phyloP scores from a whole-genome alignment of 1,140 invertebrate species.

The Pseudomyrmex gracilis region DNA sequence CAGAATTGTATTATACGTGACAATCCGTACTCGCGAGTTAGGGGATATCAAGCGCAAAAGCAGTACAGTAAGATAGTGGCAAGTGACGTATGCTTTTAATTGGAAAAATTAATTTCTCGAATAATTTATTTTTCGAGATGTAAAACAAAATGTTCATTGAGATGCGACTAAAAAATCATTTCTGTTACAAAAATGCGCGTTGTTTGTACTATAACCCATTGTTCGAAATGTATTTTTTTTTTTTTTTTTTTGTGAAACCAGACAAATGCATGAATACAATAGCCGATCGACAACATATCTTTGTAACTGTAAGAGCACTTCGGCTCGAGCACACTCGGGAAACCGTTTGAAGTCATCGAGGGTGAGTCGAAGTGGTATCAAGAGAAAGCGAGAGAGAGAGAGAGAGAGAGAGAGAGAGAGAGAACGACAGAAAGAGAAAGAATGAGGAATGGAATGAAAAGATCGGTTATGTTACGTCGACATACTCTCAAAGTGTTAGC shows the following conservation, averaged over 20 bases:
- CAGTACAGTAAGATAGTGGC: conserved; percentile 22
- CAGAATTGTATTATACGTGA: neutral
- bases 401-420: neutral
- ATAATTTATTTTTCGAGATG: neutral
- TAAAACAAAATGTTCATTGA: too few relatives aligned
- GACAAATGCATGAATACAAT: conserved; percentile 52
- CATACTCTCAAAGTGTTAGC: conserved; percentile 48
- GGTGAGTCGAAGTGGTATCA: conserved; percentile 7
- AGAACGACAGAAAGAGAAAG: neutral
- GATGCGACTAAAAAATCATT: too few relatives aligned
- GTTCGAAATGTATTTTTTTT: neutral
- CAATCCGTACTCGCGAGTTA: neutral
- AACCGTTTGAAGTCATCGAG: conserved; percentile 72
- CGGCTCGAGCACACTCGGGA: conserved; percentile 63
- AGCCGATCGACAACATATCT: conserved; percentile 69
- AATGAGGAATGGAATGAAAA: conserved; percentile 34
- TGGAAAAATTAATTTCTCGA: neutral
- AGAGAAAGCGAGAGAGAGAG: conserved; percentile 19
- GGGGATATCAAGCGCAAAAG: conserved; percentile 38
- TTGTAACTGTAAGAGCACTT: conserved; percentile 70
- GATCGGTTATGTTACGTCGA: conserved; percentile 56
- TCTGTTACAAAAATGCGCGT: conserved; percentile 58
- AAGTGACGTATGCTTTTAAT: neutral
- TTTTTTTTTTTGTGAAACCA: neutral
- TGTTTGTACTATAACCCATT: conserved; percentile 39